A percentile compares a stretch with the other conserved stretches of the same genome.
These are phyloP conservation scores for Meandrina meandrites DNA, from an alignment of 92 coral and sea anemone species.

Conservation along the genomic window DNA sequence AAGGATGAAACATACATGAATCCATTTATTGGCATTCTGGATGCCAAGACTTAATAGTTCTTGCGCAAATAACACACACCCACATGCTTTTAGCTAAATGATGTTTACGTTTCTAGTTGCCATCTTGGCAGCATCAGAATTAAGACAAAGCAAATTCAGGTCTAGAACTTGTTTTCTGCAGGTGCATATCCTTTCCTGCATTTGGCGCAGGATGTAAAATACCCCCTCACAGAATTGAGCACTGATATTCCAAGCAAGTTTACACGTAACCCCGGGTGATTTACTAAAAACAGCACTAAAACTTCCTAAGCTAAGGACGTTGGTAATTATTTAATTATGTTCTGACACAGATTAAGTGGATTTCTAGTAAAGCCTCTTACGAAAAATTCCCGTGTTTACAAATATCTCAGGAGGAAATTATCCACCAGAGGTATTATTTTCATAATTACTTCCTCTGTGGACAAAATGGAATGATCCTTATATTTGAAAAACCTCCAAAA, in stretches of 20 bases:
- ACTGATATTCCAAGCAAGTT: background rate
- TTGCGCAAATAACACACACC: background rate
- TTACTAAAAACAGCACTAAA: background rate
- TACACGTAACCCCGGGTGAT: background rate
- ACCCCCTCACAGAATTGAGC: background rate
- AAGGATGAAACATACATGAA: conserved; percentile 6
- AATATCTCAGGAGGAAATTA: conserved; percentile 8
- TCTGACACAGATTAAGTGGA: conserved; percentile 33
- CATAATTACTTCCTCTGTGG: conserved; percentile 9
- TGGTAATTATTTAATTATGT: conserved; percentile 37
- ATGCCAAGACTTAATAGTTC: background rate
- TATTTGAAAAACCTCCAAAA: background rate
- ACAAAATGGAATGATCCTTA: background rate
- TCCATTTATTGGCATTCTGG: background rate
- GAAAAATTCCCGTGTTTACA: background rate
- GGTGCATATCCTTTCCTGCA: background rate
- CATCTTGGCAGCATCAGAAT: background rate
- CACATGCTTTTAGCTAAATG: conserved; percentile 14
- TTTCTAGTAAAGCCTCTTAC: conserved; percentile 17
- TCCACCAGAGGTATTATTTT: conserved; percentile 13
- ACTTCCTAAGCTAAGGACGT: background rate
- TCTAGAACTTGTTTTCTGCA: background rate
- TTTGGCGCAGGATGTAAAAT: background rate
- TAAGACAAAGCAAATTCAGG: background rate
- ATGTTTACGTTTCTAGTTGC: background rate